Evolutionary conservation across 1,140 invertebrate species (phyloP).

Genomic region (Sycobia sp.): DNA sequence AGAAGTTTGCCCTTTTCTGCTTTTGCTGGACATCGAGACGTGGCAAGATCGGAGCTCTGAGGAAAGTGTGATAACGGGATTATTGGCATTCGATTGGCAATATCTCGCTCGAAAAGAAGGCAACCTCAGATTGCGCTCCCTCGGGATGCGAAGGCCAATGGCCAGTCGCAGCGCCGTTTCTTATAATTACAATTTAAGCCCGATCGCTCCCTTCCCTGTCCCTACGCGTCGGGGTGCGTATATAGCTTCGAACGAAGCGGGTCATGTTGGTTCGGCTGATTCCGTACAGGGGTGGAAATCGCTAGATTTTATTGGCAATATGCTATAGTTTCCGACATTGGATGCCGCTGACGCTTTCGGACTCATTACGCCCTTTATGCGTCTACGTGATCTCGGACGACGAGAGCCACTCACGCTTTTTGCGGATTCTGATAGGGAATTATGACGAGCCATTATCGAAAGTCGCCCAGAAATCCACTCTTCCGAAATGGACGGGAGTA

Average conservation of each 20-base stretch:
- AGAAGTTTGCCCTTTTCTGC: no score
- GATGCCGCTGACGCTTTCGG: constrained; percentile 61
- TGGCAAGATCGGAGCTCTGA: constrained; percentile 32
- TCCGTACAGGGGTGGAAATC: constrained; percentile 28
- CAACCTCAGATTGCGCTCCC: constrained; percentile 46
- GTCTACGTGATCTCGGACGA: constrained; percentile 53
- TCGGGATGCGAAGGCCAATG: constrained; percentile 51
- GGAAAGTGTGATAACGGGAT: constrained; percentile 43
- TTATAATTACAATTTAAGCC: constrained; percentile 56
- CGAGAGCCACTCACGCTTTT: constrained; percentile 38
- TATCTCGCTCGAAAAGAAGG: constrained; percentile 41
- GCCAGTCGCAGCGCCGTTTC: constrained; percentile 54
- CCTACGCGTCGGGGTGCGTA: no score
- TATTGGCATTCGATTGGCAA: constrained; percentile 50
- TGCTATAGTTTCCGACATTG: constrained; percentile 64
- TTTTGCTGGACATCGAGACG: background rate
- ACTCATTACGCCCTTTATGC: constrained; percentile 57
- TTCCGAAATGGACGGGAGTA: constrained; percentile 35
- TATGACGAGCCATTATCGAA: constrained; percentile 51
- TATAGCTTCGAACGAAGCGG: background rate
- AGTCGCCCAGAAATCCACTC: constrained; percentile 34
- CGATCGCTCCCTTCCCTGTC: background rate
- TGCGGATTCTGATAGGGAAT: constrained; percentile 59
- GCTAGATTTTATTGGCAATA: constrained; percentile 63
- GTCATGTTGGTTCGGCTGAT: background rate